Percentiles rank a stretch among this genome's conserved stretches.
phyloP scores from a whole-genome alignment of 2,113 vertebrate species.

The Ageneiosus marmoratus region DNA sequence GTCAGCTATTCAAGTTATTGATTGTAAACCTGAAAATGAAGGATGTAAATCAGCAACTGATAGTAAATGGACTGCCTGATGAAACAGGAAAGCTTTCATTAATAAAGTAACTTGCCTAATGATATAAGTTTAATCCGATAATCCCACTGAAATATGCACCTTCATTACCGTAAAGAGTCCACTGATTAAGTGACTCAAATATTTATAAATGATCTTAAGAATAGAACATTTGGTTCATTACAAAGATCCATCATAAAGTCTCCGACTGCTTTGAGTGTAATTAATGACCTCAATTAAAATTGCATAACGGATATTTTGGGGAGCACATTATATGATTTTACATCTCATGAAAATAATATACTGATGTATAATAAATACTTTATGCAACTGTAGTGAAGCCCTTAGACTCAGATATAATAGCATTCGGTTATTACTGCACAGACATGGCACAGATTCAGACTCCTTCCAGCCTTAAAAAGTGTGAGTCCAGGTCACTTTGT shows the following conservation, averaged over 20 bases:
- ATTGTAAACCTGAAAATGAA: neutral
- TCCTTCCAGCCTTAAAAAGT: conserved; percentile 20
- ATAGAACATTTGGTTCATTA: conserved; percentile 57
- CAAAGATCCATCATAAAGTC: conserved; percentile 52
- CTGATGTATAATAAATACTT: conserved; percentile 36
- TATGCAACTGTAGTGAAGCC: conserved; percentile 13
- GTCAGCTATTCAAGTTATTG: neutral
- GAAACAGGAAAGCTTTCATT: neutral
- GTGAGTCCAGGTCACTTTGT: conserved; percentile 21
- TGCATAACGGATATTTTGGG: conserved; percentile 50
- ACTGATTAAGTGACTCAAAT: conserved; percentile 53
- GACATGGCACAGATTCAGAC: conserved; percentile 12
- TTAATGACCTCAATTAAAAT: conserved; percentile 64
- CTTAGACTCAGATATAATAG: conserved; percentile 10
- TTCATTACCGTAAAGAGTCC: conserved; percentile 40
- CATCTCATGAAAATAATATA: conserved; percentile 36
- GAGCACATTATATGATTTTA: conserved; percentile 17
- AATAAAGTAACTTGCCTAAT: conserved; percentile 39
- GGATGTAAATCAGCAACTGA: neutral
- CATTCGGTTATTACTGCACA: conserved; percentile 9
- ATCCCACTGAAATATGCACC: conserved; percentile 21
- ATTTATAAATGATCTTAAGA: conserved; percentile 56
- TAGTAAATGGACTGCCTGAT: conserved; percentile 9
- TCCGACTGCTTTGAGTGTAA: conserved; percentile 53
- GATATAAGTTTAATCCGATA: conserved; percentile 31